Conservation (phyloP, 2,888 invertebrate species). For the Leucoma salicis region DNA sequence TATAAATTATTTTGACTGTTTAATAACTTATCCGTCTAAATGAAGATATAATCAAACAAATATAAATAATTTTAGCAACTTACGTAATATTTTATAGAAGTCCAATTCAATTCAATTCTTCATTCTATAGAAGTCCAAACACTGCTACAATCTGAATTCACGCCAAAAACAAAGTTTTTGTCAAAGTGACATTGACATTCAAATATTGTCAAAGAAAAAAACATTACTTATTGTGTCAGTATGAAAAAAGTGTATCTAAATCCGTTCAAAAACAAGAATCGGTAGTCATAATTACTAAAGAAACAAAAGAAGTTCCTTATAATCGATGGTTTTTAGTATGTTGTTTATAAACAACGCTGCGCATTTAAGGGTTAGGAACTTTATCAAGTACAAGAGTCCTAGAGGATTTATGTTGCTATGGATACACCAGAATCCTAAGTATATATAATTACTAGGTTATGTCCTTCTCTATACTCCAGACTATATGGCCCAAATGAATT, state of each 20-base stretch:
- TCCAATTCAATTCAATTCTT: too few relatives aligned
- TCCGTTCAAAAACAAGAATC: constrained; percentile 15
- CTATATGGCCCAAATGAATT: background rate
- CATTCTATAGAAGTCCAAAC: constrained; percentile 25
- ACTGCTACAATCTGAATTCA: constrained; percentile 34
- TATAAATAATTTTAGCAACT: constrained; percentile 33
- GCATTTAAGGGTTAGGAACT: constrained; percentile 15
- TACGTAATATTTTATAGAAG: constrained; percentile 33
- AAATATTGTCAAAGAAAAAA: constrained; percentile 30
- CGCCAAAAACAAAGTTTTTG: constrained; percentile 34
- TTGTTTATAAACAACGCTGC: constrained; percentile 21
- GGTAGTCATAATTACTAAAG: constrained; percentile 23
- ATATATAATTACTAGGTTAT: too few relatives aligned
- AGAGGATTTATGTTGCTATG: too few relatives aligned
- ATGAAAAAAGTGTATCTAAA: constrained; percentile 31
- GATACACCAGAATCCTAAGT: too few relatives aligned
- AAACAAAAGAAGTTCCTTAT: constrained; percentile 21
- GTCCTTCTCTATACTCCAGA: background rate
- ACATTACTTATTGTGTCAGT: constrained; percentile 34
- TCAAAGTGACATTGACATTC: constrained; percentile 27
- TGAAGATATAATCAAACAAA: constrained; percentile 38
- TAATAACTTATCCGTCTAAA: constrained; percentile 35
- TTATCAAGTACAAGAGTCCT: too few relatives aligned
- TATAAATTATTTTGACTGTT: constrained; percentile 35
- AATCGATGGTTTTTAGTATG: constrained; percentile 24